Evolutionary conservation across 2,797 vertebrate genomes (phyloP).

Genomic region (Peromyscus aztecus): DNA sequence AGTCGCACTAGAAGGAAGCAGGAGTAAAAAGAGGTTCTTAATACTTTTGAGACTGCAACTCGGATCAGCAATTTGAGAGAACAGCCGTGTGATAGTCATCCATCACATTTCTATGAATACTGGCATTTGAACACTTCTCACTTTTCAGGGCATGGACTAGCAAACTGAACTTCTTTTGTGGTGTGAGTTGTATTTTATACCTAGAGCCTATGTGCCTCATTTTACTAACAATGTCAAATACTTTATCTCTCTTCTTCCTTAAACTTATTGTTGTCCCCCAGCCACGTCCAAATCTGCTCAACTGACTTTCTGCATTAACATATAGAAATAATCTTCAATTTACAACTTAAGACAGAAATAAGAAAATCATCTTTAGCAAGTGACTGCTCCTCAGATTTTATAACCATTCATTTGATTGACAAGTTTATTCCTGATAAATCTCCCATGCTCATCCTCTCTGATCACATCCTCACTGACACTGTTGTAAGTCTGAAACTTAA

Average conservation of each 20-base stretch:
- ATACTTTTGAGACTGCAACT: not conserved
- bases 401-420: not conserved
- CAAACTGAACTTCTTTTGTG: not conserved
- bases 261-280: not conserved
- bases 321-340: not conserved
- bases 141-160: not conserved
- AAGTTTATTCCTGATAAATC: not conserved
- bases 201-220: not conserved
- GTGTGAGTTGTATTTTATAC: not conserved
- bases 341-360: not conserved
- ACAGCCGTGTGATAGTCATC: not conserved
- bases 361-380: not conserved
- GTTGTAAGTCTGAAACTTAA: not conserved
- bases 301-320: not conserved
- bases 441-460: slow-evolving; percentile 6
- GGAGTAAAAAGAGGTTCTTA: not conserved
- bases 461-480: not conserved
- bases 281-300: not conserved
- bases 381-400: not conserved
- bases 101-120: not conserved
- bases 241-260: not conserved
- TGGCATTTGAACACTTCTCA: not conserved
- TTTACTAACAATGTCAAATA: not conserved
- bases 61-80: not conserved
- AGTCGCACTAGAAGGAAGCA: not conserved